Evolutionary conservation across 2,888 invertebrate species (phyloP).

Genomic region (Seladonia tumulorum): DNA sequence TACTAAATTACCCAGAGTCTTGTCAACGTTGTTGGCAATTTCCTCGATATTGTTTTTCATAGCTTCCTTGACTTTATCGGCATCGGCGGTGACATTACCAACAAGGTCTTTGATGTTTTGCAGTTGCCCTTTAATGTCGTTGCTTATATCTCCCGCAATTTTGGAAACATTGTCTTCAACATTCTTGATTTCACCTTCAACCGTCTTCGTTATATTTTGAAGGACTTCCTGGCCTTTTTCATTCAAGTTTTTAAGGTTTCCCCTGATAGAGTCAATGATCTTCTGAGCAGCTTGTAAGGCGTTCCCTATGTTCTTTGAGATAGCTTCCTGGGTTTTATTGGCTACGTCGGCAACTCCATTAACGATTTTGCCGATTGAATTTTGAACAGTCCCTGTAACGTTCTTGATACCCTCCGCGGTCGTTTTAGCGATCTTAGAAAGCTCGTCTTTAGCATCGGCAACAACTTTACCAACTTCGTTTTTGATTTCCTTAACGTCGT

Average conservation of each 20-base stretch:
- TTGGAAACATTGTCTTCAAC: neutral
- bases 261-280: neutral
- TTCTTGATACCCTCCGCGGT: neutral
- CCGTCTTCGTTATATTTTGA: neutral
- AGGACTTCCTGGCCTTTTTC: neutral
- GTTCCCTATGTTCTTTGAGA: neutral
- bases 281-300: neutral
- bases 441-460: neutral
- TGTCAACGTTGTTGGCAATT: neutral
- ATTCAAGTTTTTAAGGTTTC: neutral
- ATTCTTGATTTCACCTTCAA: neutral
- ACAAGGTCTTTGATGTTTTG: neutral
- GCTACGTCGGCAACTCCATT: neutral
- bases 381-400: neutral
- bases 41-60: neutral
- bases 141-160: neutral
- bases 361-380: neutral
- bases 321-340: rapidly evolving
- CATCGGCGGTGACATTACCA: neutral
- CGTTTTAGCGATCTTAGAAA: neutral
- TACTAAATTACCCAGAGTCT: neutral
- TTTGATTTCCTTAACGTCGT: neutral
- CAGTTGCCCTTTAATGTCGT: neutral
- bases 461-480: neutral
- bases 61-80: neutral